Base-by-base conservation (phyloP, 2,888 invertebrate genomes). In the Drosophila recens region DNA sequence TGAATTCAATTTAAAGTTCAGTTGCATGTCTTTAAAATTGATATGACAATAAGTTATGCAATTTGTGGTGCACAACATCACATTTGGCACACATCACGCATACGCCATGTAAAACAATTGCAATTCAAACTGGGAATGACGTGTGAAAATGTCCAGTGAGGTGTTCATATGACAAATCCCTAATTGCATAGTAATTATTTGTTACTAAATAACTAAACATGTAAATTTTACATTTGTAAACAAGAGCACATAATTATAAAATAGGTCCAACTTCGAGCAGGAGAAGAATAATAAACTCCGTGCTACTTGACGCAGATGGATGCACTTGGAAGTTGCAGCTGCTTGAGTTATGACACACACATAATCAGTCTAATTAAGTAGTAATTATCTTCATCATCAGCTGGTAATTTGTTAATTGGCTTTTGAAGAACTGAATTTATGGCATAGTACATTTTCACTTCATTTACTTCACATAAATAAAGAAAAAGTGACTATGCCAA, bases 291-390 rank as follows among this genome's bases (percentile, higher is more conserved):
- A 17, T 3, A 33, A 33, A 48, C 15, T 48, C 17, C 6, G n/a
- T 2, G 13, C 6, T 8, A 8, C 13, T 13, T 45, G 45, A 45
- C 45, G 23, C 45, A 45, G 45, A 45, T 45, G 45, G 45, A 45
- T 45, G 45, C 45, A 45, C 23, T 45, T 45, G 23, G 23, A 8
- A 45, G 13, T 45, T 45, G 45, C 45, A n/a, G 23, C 3, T n/a
- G 23, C 45, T 45, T 6, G 1, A 23, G 11, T 23, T 45, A 45
- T 13, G 4, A 43, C 15, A 15, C 8, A 23, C 36, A 20, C 20
- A 11, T 30, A 40, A 53, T 53, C 30, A 42, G 27, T 11, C 30
- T 40, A 17, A 42, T 30, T 42, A 42, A 54, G 42, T 42, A 36
- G 11, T 17, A 17, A 54, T 42, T 40, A 53, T 11, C 11, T 30